Percentiles rank a stretch among this genome's conserved stretches.
phyloP scores from a whole-genome alignment of 2,888 invertebrate genomes.

The Tridacna crocea region DNA sequence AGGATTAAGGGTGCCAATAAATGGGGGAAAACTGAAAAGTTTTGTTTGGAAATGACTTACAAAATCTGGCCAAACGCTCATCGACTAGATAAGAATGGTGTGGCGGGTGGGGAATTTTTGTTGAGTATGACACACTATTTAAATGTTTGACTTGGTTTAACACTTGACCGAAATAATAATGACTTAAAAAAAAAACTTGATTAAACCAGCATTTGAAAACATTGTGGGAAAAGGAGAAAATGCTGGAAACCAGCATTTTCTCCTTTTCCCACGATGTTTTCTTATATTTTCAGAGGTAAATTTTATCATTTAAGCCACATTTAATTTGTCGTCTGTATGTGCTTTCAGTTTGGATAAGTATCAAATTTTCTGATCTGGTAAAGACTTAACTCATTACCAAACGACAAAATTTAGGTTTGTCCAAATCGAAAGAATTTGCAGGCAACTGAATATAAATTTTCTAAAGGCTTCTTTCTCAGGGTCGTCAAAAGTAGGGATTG shows the following conservation, averaged over 20 bases:
- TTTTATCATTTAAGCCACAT: neutral
- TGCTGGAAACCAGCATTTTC: constrained; percentile 1
- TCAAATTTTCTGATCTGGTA: neutral
- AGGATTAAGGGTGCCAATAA: too few relatives aligned
- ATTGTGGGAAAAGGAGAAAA: neutral
- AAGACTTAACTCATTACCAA: neutral
- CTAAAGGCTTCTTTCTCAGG: too few relatives aligned
- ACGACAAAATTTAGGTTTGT: too few relatives aligned
- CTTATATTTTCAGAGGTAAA: neutral
- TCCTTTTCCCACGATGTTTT: constrained; percentile 9
- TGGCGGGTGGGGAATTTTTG: neutral
- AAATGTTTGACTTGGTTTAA: neutral
- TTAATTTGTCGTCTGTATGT: neutral
- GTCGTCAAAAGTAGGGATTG: too few relatives aligned
- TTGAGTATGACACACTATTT: neutral
- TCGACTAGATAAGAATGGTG: neutral
- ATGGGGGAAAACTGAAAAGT: neutral
- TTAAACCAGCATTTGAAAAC: neutral
- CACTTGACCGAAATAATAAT: neutral
- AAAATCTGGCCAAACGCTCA: too few relatives aligned
- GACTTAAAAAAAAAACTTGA: neutral
- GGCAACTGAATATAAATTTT: too few relatives aligned
- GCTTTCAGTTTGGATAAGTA: neutral
- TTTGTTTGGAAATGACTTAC: neutral
- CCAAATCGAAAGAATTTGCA: too few relatives aligned